Evolutionary conservation across 2,888 invertebrate species (phyloP).

Genomic region (Heliconius erato): DNA sequence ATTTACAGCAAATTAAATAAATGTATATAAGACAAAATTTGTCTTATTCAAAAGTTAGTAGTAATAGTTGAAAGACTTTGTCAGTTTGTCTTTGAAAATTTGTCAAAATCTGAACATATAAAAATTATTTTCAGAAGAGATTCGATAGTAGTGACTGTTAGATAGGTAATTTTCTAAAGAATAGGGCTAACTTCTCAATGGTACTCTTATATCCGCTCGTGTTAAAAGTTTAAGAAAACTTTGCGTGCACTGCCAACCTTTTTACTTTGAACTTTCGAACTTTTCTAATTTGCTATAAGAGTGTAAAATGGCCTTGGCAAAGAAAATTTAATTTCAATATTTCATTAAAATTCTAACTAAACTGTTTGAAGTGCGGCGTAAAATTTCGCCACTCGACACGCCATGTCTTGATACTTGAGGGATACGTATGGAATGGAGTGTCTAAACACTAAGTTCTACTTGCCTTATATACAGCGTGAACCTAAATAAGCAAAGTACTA

Average conservation of each 20-base stretch:
- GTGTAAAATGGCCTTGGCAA: background rate
- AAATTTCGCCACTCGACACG: too few species aligned
- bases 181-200: background rate
- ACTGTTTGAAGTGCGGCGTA: too few species aligned
- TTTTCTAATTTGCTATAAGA: background rate
- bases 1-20: slow-evolving; percentile 44
- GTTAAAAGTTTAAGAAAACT: background rate
- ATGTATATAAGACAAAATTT: background rate
- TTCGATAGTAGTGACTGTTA: background rate
- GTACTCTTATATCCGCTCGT: background rate
- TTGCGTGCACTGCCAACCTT: background rate
- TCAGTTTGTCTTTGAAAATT: background rate
- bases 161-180: background rate
- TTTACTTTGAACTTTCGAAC: background rate
- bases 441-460: too few species aligned
- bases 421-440: too few species aligned
- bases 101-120: background rate
- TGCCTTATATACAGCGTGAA: too few species aligned
- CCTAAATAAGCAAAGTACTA: too few species aligned
- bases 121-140: background rate
- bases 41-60: too few species aligned
- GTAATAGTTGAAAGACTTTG: background rate
- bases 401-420: too few species aligned
- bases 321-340: background rate
- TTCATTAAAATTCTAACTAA: too few species aligned